phyloP scores from a whole-genome alignment of 2,888 invertebrate species.

The Acleris sparsana region DNA sequence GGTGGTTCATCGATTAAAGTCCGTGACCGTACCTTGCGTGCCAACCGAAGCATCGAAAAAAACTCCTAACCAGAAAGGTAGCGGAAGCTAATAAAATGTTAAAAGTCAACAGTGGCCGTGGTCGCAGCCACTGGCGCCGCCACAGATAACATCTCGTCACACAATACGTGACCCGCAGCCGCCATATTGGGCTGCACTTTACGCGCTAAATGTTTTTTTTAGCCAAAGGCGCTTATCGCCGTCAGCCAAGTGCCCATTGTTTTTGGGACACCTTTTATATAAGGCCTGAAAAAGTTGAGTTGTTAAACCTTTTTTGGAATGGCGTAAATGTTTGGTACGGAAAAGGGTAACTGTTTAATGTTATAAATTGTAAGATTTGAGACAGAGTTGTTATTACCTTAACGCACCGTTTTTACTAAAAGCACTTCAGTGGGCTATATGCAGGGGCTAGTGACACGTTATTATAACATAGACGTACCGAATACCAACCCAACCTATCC shows the following conservation, averaged over 20 bases:
- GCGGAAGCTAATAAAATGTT: too few species aligned
- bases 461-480: too few species aligned
- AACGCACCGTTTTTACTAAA: too few species aligned
- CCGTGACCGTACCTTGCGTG: too few species aligned
- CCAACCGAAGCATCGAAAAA: too few species aligned
- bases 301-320: constrained; percentile 10
- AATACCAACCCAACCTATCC: too few species aligned
- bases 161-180: constrained; percentile 65
- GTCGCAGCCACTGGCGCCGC: constrained; percentile 58
- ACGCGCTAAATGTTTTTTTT: constrained; percentile 59
- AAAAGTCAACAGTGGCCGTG: constrained; percentile 11
- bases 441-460: too few species aligned
- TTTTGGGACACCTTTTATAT: constrained; percentile 37
- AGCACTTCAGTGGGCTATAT: too few species aligned
- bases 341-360: background rate
- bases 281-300: constrained; percentile 5
- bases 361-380: too few species aligned
- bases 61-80: too few species aligned
- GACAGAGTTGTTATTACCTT: too few species aligned
- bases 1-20: too few species aligned
- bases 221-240: constrained; percentile 59
- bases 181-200: constrained; percentile 65
- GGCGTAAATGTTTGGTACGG: background rate
- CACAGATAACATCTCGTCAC: constrained; percentile 73
- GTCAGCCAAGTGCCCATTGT: constrained; percentile 65